Conservation (phyloP, 2,113 vertebrate genomes). For the Prochilodus magdalenae region DNA sequence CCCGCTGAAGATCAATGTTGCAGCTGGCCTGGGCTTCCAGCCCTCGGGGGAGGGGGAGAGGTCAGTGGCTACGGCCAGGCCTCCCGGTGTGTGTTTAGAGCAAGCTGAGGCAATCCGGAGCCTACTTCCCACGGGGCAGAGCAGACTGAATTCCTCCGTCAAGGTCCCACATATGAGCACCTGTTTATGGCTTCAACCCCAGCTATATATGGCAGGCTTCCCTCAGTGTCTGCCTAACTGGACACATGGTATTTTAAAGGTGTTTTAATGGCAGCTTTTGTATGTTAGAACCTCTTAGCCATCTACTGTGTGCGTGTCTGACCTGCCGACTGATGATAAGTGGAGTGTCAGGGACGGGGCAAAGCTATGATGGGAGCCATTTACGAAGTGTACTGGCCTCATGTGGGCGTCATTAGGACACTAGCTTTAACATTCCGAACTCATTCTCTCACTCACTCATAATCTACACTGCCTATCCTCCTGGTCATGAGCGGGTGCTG, state of each 20-base stretch:
- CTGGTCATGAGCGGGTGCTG: too few species aligned
- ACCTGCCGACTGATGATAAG: slow-evolving; percentile 24
- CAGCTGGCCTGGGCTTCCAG: slow-evolving; percentile 71
- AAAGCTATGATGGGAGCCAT: slow-evolving; percentile 23
- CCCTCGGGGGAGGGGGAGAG: slow-evolving; percentile 49
- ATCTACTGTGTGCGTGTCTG: not conserved
- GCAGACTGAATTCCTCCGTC: slow-evolving; percentile 41
- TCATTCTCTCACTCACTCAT: too few species aligned
- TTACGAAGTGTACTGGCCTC: slow-evolving; percentile 23
- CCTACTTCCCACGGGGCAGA: slow-evolving; percentile 55
- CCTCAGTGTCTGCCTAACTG: slow-evolving; percentile 10
- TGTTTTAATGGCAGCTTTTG: slow-evolving; percentile 36
- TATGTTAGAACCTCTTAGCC: not conserved
- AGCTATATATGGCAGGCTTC: not conserved
- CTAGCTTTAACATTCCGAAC: not conserved
- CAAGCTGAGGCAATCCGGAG: slow-evolving; percentile 62
- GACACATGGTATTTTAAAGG: slow-evolving; percentile 17
- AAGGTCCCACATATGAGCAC: slow-evolving; percentile 25
- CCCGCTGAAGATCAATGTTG: slow-evolving; percentile 72
- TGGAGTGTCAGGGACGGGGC: slow-evolving; percentile 17
- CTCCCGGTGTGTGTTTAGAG: slow-evolving; percentile 69
- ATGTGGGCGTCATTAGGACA: not conserved
- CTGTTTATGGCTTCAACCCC: slow-evolving; percentile 14
- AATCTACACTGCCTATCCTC: too few species aligned
- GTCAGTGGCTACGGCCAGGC: slow-evolving; percentile 66